Evolutionary conservation across 2,113 vertebrate species (phyloP).

Genomic region (Petrocephalus microphthalmus): DNA sequence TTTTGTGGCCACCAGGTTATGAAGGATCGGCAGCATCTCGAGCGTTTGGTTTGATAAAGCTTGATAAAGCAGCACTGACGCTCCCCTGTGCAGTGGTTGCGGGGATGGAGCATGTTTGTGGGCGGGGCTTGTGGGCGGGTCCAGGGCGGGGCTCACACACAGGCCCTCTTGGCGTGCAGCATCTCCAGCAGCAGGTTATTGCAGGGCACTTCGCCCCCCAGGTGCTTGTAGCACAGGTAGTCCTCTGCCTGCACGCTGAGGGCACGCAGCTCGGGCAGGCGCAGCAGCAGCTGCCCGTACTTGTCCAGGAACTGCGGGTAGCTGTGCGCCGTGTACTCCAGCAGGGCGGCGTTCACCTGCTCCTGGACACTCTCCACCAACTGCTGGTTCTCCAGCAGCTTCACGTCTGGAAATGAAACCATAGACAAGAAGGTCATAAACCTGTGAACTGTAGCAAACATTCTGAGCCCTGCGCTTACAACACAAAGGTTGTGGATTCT

Average conservation of each 20-base stretch:
- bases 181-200: conserved; percentile 92
- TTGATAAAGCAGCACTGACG: not conserved
- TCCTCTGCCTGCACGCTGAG: conserved; percentile 81
- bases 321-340: conserved; percentile 76
- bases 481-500: not conserved
- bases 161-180: conserved; percentile 81
- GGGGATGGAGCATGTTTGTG: not conserved
- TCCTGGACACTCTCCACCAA: conserved; percentile 77
- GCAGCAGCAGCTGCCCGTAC: conserved; percentile 76
- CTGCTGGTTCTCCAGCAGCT: conserved; percentile 74
- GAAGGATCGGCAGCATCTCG: not conserved
- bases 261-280: conserved; percentile 71
- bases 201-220: conserved; percentile 78
- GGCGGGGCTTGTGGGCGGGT: not conserved
- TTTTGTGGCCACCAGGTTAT: not conserved
- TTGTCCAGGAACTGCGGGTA: conserved; percentile 72
- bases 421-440: not conserved
- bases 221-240: conserved; percentile 82
- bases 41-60: not conserved
- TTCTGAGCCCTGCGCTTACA: not conserved
- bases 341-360: conserved; percentile 73
- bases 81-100: not conserved
- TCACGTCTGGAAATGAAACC: conserved; percentile 62
- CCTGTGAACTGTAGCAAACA: not conserved
- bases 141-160: conserved; percentile 33